A percentile compares a stretch with the other conserved stretches of the same genome.
Conservation (phyloP, 2,797 vertebrate genomes). For the Sandelia bainsii region DNA sequence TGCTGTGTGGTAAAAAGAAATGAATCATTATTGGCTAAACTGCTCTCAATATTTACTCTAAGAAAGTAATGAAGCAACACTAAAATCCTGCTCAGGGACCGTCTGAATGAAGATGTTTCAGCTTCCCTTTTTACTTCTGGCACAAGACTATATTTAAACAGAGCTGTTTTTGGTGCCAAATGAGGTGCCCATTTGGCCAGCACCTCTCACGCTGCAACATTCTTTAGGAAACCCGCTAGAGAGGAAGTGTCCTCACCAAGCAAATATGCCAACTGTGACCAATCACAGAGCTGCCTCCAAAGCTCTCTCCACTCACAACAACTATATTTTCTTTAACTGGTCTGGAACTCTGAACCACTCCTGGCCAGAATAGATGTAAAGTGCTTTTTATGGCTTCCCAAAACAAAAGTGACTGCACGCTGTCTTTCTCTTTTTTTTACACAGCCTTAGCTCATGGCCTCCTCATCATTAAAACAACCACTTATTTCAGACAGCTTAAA, state of each 20-base stretch:
- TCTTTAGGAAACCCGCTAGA: slow-evolving; percentile 31
- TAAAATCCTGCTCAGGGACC: slow-evolving; percentile 49
- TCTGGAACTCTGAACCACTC: slow-evolving; percentile 17
- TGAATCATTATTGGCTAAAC: slow-evolving; percentile 41
- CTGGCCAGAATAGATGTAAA: slow-evolving; percentile 20
- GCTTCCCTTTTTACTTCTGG: slow-evolving; percentile 47
- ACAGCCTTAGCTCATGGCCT: slow-evolving; percentile 39
- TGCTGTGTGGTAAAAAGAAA: slow-evolving; percentile 35
- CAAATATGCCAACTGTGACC: slow-evolving; percentile 75
- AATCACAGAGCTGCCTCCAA: slow-evolving; percentile 34
- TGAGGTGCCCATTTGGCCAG: slow-evolving; percentile 61
- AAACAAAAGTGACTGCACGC: slow-evolving; percentile 47
- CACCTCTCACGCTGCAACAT: slow-evolving; percentile 25
- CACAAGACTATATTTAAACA: slow-evolving; percentile 41
- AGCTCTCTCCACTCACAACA: slow-evolving; percentile 17
- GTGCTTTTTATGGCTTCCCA: slow-evolving; percentile 42
- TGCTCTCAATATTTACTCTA: slow-evolving; percentile 53
- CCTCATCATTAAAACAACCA: slow-evolving; percentile 53
- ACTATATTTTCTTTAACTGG: slow-evolving; percentile 44
- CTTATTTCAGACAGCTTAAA: slow-evolving; percentile 61
- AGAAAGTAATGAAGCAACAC: slow-evolving; percentile 58
- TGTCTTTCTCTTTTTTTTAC: slow-evolving; percentile 26
- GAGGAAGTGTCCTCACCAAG: slow-evolving; percentile 71
- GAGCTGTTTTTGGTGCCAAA: slow-evolving; percentile 50
- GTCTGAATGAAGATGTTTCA: slow-evolving; percentile 49